Evolutionary conservation across 2,113 vertebrate species (phyloP).

Genomic region (Nibea albiflora): DNA sequence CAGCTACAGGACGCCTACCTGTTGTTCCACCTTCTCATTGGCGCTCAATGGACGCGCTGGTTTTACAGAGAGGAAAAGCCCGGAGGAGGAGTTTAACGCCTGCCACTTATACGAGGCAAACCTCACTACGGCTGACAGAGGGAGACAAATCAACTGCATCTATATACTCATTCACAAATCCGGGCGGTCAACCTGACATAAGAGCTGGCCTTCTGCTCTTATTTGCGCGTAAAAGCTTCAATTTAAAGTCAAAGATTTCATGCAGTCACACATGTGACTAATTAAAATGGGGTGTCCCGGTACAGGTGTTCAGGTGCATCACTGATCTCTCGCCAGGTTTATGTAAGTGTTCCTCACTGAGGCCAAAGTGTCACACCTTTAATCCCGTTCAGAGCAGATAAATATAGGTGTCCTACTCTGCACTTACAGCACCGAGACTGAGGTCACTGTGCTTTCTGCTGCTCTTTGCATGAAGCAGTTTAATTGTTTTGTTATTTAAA

Average conservation of each 20-base stretch:
- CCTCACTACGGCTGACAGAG: not conserved
- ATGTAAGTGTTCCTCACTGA: conserved; percentile 28
- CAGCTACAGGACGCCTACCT: conserved; percentile 69
- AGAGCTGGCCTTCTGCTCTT: too few relatives aligned
- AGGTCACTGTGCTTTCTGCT: not conserved
- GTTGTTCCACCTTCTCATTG: conserved; percentile 68
- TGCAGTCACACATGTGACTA: not conserved
- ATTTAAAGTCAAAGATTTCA: not conserved
- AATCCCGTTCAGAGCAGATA: conserved; percentile 45
- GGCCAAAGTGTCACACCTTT: conserved; percentile 32
- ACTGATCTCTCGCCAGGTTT: conserved; percentile 21
- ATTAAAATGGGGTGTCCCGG: not conserved
- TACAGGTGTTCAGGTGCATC: not conserved
- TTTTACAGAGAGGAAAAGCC: conserved; percentile 3
- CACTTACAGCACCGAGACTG: not conserved
- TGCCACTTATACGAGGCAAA: fast-evolving
- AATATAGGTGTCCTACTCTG: conserved; percentile 39
- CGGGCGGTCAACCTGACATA: not conserved
- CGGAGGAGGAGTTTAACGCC: conserved; percentile 22
- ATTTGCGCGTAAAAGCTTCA: not conserved
- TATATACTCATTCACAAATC: conserved; percentile 54
- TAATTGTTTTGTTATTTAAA: not conserved
- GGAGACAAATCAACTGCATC: conserved; percentile 26
- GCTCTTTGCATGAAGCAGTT: not conserved
- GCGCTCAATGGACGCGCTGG: conserved; percentile 46